phyloP scores from a whole-genome alignment of 2,113 vertebrate genomes.

The Neomonachus schauinslandi region DNA sequence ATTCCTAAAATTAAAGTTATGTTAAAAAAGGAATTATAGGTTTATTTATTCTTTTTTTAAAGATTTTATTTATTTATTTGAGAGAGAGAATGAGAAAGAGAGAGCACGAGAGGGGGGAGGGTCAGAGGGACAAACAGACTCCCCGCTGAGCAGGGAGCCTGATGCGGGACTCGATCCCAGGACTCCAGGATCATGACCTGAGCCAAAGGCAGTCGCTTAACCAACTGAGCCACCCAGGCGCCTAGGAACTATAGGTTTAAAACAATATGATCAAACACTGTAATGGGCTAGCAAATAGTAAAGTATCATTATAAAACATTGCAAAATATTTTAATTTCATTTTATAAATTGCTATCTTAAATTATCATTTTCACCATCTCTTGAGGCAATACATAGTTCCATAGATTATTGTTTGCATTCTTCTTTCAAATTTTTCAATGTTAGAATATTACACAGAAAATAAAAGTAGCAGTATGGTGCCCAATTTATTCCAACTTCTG shows the following conservation, averaged over 20 bases:
- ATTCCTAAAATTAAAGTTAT: neutral
- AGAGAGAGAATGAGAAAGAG: too few relatives aligned
- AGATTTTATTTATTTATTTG: too few relatives aligned
- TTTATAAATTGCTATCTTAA: neutral
- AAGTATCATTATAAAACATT: neutral
- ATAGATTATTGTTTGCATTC: neutral
- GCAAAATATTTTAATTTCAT: neutral
- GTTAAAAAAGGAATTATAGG: neutral
- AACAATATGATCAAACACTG: neutral
- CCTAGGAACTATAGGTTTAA: neutral
- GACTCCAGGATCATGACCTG: too few relatives aligned
- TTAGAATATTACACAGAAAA: neutral
- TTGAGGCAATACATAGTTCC: neutral
- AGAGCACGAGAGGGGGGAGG: too few relatives aligned
- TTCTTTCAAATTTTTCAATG: slow-evolving; percentile 22
- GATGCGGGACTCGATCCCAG: too few relatives aligned
- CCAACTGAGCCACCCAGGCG: too few relatives aligned
- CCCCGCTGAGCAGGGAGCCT: too few relatives aligned
- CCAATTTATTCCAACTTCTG: neutral
- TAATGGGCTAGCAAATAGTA: neutral
- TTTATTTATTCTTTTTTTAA: neutral
- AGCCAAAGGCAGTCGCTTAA: too few relatives aligned
- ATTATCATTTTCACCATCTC: neutral
- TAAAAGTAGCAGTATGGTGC: neutral
- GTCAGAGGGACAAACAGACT: too few relatives aligned